Conservation (phyloP, 2,113 vertebrate genomes). For the Podiceps cristatus region DNA sequence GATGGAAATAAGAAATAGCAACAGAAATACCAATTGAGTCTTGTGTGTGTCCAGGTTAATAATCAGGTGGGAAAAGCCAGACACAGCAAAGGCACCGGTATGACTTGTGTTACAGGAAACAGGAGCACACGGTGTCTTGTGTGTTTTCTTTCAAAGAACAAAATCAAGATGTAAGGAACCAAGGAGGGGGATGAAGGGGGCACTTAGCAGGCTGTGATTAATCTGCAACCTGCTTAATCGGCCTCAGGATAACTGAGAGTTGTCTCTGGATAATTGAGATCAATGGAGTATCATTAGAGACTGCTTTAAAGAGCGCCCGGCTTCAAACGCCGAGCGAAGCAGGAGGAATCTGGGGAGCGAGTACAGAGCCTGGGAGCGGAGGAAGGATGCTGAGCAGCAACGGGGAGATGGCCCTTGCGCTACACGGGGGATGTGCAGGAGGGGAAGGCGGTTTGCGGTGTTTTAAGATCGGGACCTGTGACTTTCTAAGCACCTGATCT, state of each 20-base stretch:
- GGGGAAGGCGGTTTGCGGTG: background rate
- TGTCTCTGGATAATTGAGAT: conserved; percentile 67
- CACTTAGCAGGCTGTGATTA: conserved; percentile 31
- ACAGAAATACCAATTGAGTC: background rate
- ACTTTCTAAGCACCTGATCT: background rate
- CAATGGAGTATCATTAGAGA: conserved; percentile 39
- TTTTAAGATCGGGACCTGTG: background rate
- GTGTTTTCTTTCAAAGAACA: background rate
- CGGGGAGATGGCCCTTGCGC: fast-evolving
- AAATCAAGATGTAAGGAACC: conserved; percentile 30
- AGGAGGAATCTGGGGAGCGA: background rate
- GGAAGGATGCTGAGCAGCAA: background rate
- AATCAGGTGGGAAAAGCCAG: background rate
- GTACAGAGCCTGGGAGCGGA: background rate
- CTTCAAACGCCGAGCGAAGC: background rate
- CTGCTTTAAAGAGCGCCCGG: background rate
- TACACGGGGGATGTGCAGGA: background rate
- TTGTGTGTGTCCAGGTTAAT: background rate
- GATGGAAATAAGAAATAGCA: background rate
- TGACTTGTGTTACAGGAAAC: background rate
- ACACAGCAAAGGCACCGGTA: background rate
- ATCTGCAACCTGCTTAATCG: conserved; percentile 45
- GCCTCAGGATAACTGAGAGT: conserved; percentile 44
- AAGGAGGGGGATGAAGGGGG: conserved; percentile 1
- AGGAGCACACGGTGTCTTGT: background rate